A percentile compares a stretch with the other conserved stretches of the same genome.
phyloP scores from a whole-genome alignment of 1,140 invertebrate species.

The Drosophila orena region DNA sequence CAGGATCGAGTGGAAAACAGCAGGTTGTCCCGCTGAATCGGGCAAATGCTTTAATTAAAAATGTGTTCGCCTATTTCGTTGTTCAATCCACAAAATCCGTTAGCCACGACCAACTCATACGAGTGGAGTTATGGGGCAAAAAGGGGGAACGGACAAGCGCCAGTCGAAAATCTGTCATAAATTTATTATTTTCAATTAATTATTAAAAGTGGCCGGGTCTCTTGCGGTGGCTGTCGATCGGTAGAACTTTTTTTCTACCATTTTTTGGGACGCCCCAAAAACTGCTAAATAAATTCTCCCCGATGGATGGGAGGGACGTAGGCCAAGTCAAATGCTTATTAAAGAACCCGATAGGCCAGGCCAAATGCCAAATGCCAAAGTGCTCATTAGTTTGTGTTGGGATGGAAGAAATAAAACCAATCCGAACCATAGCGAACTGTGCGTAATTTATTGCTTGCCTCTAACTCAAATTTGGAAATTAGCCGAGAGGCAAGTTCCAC shows the following conservation, averaged over 20 bases:
- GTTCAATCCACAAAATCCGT: constrained; percentile 34
- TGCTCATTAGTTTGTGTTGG: constrained; percentile 63
- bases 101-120: constrained; percentile 59
- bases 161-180: constrained; percentile 80
- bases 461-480: constrained; percentile 58
- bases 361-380: constrained; percentile 79
- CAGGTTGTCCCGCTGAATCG: constrained; percentile 44
- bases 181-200: constrained; percentile 84
- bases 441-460: constrained; percentile 76
- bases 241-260: constrained; percentile 5
- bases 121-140: constrained; percentile 20
- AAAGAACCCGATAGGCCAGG: constrained; percentile 52
- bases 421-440: constrained; percentile 50
- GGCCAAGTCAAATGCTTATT: constrained; percentile 54
- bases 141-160: constrained; percentile 35
- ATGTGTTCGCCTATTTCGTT: constrained; percentile 73
- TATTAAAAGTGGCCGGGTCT: constrained; percentile 43
- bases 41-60: constrained; percentile 81
- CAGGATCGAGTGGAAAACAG: constrained; percentile 36
- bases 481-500: constrained; percentile 30
- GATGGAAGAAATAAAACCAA: constrained; percentile 23
- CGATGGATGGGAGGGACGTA: constrained; percentile 27
- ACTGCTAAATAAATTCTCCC: constrained; percentile 70
- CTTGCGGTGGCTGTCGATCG: constrained; percentile 29
- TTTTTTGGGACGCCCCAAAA: constrained; percentile 58